Evolutionary conservation across 2,113 vertebrate species (phyloP).

Genomic region (Pluvialis apricaria): DNA sequence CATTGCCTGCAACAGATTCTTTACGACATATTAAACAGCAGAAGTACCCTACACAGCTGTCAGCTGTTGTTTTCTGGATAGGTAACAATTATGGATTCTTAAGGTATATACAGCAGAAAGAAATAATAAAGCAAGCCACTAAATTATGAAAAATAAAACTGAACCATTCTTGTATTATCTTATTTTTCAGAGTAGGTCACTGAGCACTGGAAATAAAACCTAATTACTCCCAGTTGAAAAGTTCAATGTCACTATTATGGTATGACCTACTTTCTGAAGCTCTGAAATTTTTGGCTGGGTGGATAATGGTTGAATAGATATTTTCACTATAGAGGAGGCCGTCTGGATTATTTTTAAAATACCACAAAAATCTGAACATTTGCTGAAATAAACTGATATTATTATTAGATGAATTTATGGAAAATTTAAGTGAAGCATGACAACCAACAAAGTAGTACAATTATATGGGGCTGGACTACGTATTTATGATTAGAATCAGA

Average conservation of each 20-base stretch:
- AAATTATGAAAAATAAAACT: slow-evolving; percentile 31
- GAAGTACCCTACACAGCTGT: not conserved
- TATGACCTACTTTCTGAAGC: slow-evolving; percentile 68
- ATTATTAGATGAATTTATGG: slow-evolving; percentile 18
- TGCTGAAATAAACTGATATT: slow-evolving; percentile 9
- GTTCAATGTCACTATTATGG: slow-evolving; percentile 66
- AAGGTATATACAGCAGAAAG: not conserved
- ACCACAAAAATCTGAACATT: slow-evolving; percentile 24
- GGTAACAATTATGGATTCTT: slow-evolving; percentile 50
- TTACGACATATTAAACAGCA: slow-evolving; percentile 27
- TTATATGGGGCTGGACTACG: not conserved
- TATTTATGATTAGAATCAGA: slow-evolving; percentile 16
- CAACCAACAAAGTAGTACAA: not conserved
- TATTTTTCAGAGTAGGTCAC: slow-evolving; percentile 71
- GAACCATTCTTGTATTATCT: slow-evolving; percentile 33
- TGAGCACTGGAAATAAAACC: slow-evolving; percentile 71
- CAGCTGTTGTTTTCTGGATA: slow-evolving; percentile 31
- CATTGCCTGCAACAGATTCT: slow-evolving; percentile 21
- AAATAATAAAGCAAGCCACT: slow-evolving; percentile 4
- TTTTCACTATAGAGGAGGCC: not conserved
- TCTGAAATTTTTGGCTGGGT: slow-evolving; percentile 41
- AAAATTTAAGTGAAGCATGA: slow-evolving; percentile 1
- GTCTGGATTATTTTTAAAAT: not conserved
- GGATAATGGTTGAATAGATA: slow-evolving; percentile 22
- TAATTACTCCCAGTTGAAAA: slow-evolving; percentile 78